phyloP scores from a whole-genome alignment of 2,888 invertebrate species.

The Idaea aversata region DNA sequence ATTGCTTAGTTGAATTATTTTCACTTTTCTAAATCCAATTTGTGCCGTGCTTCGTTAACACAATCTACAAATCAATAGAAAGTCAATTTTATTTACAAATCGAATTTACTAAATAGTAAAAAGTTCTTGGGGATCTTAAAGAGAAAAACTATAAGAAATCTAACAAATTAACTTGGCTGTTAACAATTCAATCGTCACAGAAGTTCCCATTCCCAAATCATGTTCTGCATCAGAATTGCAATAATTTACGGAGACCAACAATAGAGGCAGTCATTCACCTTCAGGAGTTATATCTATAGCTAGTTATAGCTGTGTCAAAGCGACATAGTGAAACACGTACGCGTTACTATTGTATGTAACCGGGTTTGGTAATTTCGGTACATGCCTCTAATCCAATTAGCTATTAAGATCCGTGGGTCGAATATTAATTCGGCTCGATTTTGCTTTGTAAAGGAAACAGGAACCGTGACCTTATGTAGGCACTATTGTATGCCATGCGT shows the following conservation, averaged over 20 bases:
- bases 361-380: slow-evolving; percentile 76
- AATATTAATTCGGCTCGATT: slow-evolving; percentile 73
- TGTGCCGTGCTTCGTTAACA: too few relatives aligned
- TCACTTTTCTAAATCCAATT: neutral
- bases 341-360: slow-evolving; percentile 68
- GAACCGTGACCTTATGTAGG: slow-evolving; percentile 59
- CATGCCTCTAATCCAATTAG: slow-evolving; percentile 80
- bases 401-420: slow-evolving; percentile 78
- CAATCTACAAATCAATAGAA: too few relatives aligned
- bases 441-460: slow-evolving; percentile 60
- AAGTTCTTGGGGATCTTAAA: too few relatives aligned
- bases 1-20: neutral
- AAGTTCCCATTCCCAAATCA: neutral
- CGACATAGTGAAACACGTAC: slow-evolving; percentile 58
- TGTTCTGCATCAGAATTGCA: slow-evolving; percentile 9
- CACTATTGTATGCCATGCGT: slow-evolving; percentile 16
- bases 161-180: neutral
- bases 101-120: too few relatives aligned
- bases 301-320: slow-evolving; percentile 9
- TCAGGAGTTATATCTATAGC: neutral
- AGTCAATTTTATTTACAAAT: too few relatives aligned
- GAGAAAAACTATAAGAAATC: neutral
- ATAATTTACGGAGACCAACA: neutral
- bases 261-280: neutral
- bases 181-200: neutral